Evolutionary conservation across 2,888 invertebrate species (phyloP).

Genomic region (Gandaritis pyraliata): DNA sequence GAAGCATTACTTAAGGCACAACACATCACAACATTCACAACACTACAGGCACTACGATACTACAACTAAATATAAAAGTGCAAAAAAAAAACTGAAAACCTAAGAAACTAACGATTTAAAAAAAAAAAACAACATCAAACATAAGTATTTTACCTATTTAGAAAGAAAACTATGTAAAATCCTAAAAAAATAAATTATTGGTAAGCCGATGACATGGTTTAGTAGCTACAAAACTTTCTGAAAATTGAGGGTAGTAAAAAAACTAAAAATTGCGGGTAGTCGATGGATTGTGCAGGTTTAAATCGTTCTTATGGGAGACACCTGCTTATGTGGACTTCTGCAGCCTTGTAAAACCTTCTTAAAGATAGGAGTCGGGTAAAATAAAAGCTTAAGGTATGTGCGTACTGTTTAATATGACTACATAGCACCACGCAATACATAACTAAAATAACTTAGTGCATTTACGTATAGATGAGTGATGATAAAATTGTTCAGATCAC

Average conservation of each 20-base stretch:
- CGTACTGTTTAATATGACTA: constrained; percentile 62
- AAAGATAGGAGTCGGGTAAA: not conserved
- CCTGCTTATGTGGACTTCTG: too few species aligned
- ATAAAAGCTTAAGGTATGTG: constrained; percentile 52
- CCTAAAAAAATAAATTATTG: too few species aligned
- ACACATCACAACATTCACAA: constrained; percentile 31
- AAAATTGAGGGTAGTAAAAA: too few species aligned
- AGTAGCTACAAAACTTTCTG: too few species aligned
- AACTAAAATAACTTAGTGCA: constrained; percentile 20
- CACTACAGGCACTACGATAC: constrained; percentile 34
- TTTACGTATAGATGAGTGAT: constrained; percentile 14
- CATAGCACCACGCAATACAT: constrained; percentile 37
- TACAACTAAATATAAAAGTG: constrained; percentile 20
- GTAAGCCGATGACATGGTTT: too few species aligned
- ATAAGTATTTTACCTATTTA: too few species aligned
- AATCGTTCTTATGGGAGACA: too few species aligned
- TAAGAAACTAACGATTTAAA: not conserved
- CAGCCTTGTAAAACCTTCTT: not conserved
- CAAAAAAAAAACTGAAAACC: not conserved
- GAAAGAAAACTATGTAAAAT: too few species aligned
- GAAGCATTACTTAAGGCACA: constrained; percentile 41
- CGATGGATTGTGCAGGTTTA: too few species aligned
- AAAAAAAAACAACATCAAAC: not conserved
- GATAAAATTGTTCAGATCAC: too few species aligned
- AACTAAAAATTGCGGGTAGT: too few species aligned